Evolutionary conservation across 2,888 invertebrate genomes (phyloP).

Genomic region (Crioceris asparagi): DNA sequence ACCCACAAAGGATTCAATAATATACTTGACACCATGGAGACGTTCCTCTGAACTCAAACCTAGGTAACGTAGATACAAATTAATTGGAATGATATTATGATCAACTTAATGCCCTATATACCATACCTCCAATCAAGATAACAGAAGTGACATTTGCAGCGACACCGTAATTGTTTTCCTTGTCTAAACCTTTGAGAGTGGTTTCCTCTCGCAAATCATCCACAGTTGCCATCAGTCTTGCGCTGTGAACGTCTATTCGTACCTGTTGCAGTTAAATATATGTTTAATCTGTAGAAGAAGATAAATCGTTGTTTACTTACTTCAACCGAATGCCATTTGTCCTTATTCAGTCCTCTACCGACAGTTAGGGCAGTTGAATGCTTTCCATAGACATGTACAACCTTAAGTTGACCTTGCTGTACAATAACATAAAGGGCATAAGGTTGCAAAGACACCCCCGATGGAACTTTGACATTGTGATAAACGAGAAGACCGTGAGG

Average conservation of each 20-base stretch:
- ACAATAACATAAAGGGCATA: slow-evolving; percentile 87
- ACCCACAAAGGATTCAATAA: slow-evolving; percentile 86
- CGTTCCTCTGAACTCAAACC: slow-evolving; percentile 81
- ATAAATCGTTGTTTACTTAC: slow-evolving; percentile 36
- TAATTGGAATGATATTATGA: background rate
- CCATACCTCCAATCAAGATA: slow-evolving; percentile 72
- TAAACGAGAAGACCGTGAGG: slow-evolving; percentile 83
- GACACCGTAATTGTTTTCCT: slow-evolving; percentile 78
- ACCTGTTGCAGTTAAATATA: slow-evolving; percentile 36
- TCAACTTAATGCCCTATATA: background rate
- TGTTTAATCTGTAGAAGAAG: background rate
- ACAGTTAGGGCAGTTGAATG: slow-evolving; percentile 76
- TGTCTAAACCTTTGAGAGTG: slow-evolving; percentile 70
- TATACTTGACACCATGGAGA: slow-evolving; percentile 81
- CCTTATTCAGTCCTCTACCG: slow-evolving; percentile 77
- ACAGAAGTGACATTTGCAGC: slow-evolving; percentile 78
- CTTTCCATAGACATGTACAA: slow-evolving; percentile 85
- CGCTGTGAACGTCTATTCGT: slow-evolving; percentile 77
- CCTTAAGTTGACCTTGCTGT: slow-evolving; percentile 83
- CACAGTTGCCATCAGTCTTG: slow-evolving; percentile 74
- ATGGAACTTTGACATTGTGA: slow-evolving; percentile 82
- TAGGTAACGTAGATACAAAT: slow-evolving; percentile 31
- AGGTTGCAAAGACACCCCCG: slow-evolving; percentile 66
- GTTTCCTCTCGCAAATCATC: slow-evolving; percentile 74
- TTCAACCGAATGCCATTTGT: slow-evolving; percentile 83